These are phyloP conservation scores for Microtus richardsoni DNA, from an alignment of 2,113 vertebrate species.

Conservation along the genomic window DNA sequence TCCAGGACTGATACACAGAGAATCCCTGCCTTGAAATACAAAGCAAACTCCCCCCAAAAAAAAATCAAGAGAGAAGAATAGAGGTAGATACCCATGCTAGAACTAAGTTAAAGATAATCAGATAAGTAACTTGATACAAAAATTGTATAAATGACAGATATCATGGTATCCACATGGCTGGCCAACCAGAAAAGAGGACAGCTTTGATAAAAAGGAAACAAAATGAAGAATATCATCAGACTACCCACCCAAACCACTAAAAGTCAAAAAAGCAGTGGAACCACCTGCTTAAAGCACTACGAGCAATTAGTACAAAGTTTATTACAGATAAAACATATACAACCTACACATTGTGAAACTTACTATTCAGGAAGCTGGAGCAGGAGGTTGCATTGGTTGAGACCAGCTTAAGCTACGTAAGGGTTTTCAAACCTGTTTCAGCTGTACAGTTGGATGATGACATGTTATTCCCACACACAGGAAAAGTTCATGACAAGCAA, in stretches of 20 bases:
- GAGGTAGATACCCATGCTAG: background rate
- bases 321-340: background rate
- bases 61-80: background rate
- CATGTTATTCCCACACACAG: background rate
- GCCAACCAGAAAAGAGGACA: background rate
- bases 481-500: background rate
- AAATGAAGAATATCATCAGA: background rate
- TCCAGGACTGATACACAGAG: too few species aligned
- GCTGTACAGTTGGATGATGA: background rate
- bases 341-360: background rate
- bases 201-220: background rate
- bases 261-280: background rate
- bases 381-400: background rate
- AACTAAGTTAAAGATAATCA: background rate
- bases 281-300: background rate
- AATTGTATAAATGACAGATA: background rate
- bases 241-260: background rate
- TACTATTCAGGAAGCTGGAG: background rate
- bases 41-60: too few species aligned
- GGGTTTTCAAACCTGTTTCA: too few species aligned
- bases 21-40: too few species aligned
- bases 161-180: background rate
- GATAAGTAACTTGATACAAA: background rate
- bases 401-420: background rate
- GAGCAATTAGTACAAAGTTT: background rate